Evolutionary conservation across 2,113 vertebrate species (phyloP).

Genomic region (Neodon shergylaensis): DNA sequence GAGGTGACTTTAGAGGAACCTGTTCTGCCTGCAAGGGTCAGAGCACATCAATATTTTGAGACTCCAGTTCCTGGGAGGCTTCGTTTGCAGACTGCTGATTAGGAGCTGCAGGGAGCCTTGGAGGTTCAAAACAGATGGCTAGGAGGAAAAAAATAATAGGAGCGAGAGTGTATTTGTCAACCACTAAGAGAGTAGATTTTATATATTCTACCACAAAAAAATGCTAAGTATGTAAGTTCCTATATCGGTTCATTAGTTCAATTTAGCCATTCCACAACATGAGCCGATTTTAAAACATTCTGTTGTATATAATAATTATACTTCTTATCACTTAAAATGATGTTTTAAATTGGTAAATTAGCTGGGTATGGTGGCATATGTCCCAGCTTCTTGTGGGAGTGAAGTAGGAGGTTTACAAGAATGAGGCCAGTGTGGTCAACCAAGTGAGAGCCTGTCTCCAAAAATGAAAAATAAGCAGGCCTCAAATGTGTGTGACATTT

Average conservation of each 20-base stretch:
- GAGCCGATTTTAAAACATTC: neutral
- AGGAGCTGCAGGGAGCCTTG: slow-evolving; percentile 5
- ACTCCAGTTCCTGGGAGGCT: neutral
- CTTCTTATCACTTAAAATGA: neutral
- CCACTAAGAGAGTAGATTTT: neutral
- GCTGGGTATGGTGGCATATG: neutral
- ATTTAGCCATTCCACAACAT: neutral
- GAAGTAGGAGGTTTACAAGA: neutral
- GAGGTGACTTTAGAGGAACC: slow-evolving; percentile 4
- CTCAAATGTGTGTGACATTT: slow-evolving; percentile 7
- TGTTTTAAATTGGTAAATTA: neutral
- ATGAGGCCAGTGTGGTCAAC: neutral
- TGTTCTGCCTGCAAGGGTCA: slow-evolving; percentile 4
- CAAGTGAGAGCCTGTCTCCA: neutral
- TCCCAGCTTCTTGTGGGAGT: neutral
- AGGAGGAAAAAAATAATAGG: slow-evolving; percentile 39
- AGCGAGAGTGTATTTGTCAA: neutral
- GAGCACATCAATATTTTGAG: slow-evolving; percentile 39
- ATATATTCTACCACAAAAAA: slow-evolving; percentile 22
- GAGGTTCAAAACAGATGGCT: slow-evolving; percentile 48
- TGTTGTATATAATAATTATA: neutral
- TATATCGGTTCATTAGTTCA: neutral
- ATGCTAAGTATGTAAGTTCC: neutral
- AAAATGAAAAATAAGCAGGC: neutral
- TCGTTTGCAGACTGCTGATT: slow-evolving; percentile 45